phyloP scores from a whole-genome alignment of 1,140 invertebrate species.

The Gonatopus flavifemur region DNA sequence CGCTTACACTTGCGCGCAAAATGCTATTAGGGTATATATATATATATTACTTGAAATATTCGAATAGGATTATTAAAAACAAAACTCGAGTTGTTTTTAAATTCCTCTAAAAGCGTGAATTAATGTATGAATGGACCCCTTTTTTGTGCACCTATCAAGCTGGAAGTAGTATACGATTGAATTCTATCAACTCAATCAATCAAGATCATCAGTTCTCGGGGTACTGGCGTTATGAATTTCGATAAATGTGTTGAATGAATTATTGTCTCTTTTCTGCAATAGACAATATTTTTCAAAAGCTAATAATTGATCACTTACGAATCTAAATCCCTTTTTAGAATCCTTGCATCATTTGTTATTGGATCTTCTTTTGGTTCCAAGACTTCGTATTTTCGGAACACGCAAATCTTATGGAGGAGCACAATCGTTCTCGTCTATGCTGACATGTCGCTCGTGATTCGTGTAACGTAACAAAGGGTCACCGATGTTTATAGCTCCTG shows the following conservation, averaged over 20 bases:
- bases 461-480: constrained; percentile 51
- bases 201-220: no score
- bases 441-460: constrained; percentile 50
- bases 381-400: not conserved
- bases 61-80: no score
- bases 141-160: not conserved
- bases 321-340: not conserved
- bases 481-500: constrained; percentile 32
- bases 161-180: not conserved
- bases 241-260: not conserved
- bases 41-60: no score
- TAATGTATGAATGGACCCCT: not conserved
- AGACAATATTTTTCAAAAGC: not conserved
- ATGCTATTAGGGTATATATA: no score
- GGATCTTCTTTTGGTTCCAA: not conserved
- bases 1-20: no score
- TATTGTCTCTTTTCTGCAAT: not conserved
- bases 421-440: constrained; percentile 24
- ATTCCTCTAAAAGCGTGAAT: no score
- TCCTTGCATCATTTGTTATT: not conserved
- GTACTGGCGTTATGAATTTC: no score
- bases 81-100: no score
- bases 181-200: no score
- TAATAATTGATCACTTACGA: not conserved
- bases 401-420: constrained; percentile 31